Conservation (phyloP, 2,888 invertebrate genomes). For the Laothoe populi region DNA sequence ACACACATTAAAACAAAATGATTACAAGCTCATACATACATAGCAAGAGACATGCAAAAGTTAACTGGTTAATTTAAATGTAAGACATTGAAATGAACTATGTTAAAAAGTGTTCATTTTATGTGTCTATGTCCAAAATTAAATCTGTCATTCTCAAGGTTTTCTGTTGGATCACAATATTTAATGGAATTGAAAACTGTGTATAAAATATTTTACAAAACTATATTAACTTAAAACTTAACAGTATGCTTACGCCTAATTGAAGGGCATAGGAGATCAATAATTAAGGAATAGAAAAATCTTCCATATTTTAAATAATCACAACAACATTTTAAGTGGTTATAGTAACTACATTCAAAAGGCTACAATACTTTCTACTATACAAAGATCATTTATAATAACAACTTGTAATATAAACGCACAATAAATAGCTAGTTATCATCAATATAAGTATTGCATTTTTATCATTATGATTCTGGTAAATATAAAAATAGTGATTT, state of each 20-base stretch:
- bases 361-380: constrained; percentile 36
- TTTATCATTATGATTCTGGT: not conserved
- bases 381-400: constrained; percentile 37
- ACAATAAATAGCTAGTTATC: constrained; percentile 1
- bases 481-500: not conserved
- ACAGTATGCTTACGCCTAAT: constrained; percentile 42
- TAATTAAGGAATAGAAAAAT: constrained; percentile 75
- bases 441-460: not conserved
- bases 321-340: constrained; percentile 55
- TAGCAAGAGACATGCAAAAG: too few relatives aligned
- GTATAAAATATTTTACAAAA: constrained; percentile 35
- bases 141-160: not conserved
- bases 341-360: constrained; percentile 58
- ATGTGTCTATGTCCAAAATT: not conserved
- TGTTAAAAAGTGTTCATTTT: not conserved
- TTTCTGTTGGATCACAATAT: not conserved
- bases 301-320: constrained; percentile 44
- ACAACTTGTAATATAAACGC: constrained; percentile 3
- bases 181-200: not conserved
- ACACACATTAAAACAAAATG: too few relatives aligned
- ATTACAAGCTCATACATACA: too few relatives aligned
- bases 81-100: not conserved
- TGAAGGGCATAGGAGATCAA: constrained; percentile 71
- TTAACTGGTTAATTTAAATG: too few relatives aligned
- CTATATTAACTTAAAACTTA: constrained; percentile 26